Percentiles rank a stretch among this genome's conserved stretches.
phyloP scores from a whole-genome alignment of 1,140 invertebrate species.

The Brachionus asplanchnoidis region DNA sequence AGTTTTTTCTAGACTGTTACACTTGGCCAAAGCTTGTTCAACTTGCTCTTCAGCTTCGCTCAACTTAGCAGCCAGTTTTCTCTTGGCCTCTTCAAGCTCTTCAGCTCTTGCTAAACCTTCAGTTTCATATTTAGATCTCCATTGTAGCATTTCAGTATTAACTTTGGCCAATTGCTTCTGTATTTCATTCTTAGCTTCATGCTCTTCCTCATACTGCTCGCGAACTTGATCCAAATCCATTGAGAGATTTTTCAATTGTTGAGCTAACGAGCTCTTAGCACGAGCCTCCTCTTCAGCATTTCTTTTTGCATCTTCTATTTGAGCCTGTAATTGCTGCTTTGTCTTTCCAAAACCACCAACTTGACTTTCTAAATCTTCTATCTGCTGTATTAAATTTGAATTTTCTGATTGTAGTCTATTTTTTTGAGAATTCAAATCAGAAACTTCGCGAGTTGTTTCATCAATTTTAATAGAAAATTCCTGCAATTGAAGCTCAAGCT shows the following conservation, averaged over 20 bases:
- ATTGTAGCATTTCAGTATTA: conserved; percentile 73
- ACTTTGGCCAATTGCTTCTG: conserved; percentile 95
- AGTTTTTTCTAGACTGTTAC: conserved; percentile 90
- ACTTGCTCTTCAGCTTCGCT: conserved; percentile 83
- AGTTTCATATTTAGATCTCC: conserved; percentile 48
- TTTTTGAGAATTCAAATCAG: not conserved
- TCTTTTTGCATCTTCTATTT: conserved; percentile 47
- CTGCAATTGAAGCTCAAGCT: not conserved
- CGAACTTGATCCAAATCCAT: conserved; percentile 94
- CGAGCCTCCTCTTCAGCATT: conserved; percentile 52
- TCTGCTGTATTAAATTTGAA: conserved; percentile 5
- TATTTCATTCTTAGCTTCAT: conserved; percentile 63
- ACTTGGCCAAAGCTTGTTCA: conserved; percentile 85
- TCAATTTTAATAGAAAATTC: not conserved
- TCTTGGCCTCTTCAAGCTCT: conserved; percentile 95
- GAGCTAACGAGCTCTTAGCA: conserved; percentile 42
- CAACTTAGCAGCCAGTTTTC: conserved; percentile 88
- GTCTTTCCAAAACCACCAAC: conserved; percentile 15
- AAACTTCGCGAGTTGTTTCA: not conserved
- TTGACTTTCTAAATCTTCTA: conserved; percentile 40
- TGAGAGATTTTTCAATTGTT: conserved; percentile 72
- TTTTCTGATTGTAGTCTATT: not conserved
- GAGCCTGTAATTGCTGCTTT: conserved; percentile 34
- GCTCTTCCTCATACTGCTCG: conserved; percentile 90
- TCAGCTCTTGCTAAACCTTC: conserved; percentile 76